Evolutionary conservation across 1,140 invertebrate genomes (phyloP).

Genomic region (Solenopsis invicta): DNA sequence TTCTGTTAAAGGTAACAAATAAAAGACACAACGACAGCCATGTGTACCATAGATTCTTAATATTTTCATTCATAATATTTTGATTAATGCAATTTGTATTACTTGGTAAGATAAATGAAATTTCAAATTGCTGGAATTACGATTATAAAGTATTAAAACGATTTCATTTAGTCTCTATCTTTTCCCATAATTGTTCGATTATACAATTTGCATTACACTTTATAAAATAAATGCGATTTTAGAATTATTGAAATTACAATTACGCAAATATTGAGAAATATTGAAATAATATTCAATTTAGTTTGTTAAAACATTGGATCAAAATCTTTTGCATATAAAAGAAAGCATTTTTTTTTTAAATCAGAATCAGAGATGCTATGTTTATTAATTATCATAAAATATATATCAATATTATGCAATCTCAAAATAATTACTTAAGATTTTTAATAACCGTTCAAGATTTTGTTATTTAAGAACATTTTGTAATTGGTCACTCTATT

Average conservation of each 20-base stretch:
- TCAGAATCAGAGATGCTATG: too few relatives aligned
- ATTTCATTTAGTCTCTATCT: too few relatives aligned
- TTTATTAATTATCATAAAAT: too few relatives aligned
- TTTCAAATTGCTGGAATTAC: not conserved
- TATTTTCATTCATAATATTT: not conserved
- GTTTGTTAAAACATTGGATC: not conserved
- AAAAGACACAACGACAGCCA: not conserved
- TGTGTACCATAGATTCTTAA: not conserved
- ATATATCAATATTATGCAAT: not conserved
- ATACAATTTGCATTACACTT: not conserved
- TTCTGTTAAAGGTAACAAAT: slow-evolving; percentile 8
- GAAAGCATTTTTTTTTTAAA: too few relatives aligned
- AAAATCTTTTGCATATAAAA: too few relatives aligned
- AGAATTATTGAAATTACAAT: too few relatives aligned
- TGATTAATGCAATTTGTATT: not conserved
- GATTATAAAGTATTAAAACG: not conserved
- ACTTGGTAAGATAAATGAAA: not conserved
- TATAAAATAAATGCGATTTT: not conserved
- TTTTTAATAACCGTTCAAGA: not conserved
- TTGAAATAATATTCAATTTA: not conserved
- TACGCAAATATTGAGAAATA: not conserved
- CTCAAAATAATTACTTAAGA: not conserved
- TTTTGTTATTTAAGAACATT: slow-evolving; percentile 1
- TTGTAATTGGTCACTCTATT: not conserved
- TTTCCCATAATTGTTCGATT: not conserved